Conservation (phyloP, 2,797 vertebrate species). For the Tenualosa thibaudeaui region DNA sequence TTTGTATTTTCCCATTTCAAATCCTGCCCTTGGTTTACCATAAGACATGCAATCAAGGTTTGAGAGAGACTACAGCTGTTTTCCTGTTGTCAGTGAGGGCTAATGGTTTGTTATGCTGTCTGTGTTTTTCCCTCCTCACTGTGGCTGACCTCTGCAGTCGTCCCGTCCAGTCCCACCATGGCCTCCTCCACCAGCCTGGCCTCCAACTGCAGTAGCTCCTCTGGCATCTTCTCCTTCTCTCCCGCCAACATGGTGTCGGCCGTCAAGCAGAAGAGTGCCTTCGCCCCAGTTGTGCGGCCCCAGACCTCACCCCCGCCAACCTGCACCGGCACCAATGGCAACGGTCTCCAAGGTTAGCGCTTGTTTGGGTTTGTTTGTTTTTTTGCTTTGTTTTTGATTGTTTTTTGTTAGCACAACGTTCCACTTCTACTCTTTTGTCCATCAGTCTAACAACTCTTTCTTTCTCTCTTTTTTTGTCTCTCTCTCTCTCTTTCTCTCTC, state of each 20-base stretch:
- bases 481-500: not conserved
- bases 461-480: not conserved
- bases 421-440: not conserved
- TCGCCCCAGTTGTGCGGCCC: conserved; percentile 95
- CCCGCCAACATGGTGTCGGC: conserved; percentile 99
- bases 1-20: not conserved
- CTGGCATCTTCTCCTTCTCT: conserved; percentile 98
- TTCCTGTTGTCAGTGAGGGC: not conserved
- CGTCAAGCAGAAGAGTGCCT: conserved; percentile 98
- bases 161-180: conserved; percentile 98
- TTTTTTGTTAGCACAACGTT: not conserved
- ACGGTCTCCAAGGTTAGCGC: conserved; percentile 93
- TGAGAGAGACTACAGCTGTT: not conserved
- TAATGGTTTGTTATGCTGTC: not conserved
- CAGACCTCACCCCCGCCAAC: conserved; percentile 94
- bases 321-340: conserved; percentile 95
- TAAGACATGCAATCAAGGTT: not conserved
- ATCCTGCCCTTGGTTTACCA: not conserved
- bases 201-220: conserved; percentile 97
- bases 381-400: not conserved
- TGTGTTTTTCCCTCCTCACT: not conserved
- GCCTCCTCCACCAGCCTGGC: conserved; percentile 95
- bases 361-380: not conserved
- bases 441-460: not conserved
- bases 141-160: conserved; percentile 70